Evolutionary conservation across 2,113 vertebrate genomes (phyloP).

Genomic region (Lichenostomus cassidix): DNA sequence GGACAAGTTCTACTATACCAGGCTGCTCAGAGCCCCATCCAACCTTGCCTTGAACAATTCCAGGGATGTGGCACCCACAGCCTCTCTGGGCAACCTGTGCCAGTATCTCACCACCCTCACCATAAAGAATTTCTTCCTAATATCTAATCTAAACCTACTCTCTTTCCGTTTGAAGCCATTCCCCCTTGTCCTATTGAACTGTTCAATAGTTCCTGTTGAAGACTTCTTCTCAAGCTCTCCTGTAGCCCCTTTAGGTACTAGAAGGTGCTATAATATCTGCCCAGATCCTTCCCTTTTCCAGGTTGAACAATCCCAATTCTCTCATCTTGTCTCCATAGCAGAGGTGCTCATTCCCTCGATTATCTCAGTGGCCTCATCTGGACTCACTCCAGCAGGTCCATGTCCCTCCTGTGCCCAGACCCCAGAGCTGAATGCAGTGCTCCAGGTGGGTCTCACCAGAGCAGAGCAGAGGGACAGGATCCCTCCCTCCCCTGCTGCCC

Average conservation of each 20-base stretch:
- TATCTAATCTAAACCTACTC: not conserved
- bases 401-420: not conserved
- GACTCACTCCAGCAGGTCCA: rapidly evolving
- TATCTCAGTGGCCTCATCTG: rapidly evolving
- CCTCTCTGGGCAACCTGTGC: not conserved
- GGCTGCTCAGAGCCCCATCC: not conserved
- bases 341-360: rapidly evolving
- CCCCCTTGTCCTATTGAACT: not conserved
- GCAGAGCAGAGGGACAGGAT: not conserved
- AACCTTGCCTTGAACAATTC: not conserved
- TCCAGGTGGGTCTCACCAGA: not conserved
- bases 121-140: not conserved
- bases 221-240: not conserved
- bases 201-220: not conserved
- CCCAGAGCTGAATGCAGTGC: not conserved
- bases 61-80: not conserved
- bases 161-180: not conserved
- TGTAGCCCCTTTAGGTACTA: not conserved
- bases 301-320: not conserved
- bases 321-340: rapidly evolving
- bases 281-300: not conserved
- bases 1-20: not conserved
- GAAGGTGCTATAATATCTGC: not conserved
- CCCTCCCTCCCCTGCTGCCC: not conserved
- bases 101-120: not conserved